Base-by-base conservation (phyloP, 2,888 invertebrate species). In the Diadromus collaris region DNA sequence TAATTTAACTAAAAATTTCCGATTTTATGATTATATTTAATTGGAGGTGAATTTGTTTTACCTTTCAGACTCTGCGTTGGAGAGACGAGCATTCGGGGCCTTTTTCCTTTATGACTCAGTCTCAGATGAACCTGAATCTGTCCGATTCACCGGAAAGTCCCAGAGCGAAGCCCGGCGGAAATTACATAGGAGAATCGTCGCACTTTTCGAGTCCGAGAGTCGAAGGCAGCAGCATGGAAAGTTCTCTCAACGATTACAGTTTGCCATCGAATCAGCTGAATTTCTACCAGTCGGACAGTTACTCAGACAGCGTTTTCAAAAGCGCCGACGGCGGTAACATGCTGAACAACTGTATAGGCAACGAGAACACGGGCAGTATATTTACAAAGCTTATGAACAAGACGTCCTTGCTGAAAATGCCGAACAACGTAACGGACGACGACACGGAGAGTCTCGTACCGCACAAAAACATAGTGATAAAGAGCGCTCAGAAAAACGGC, bases 41-140 rank as follows among this genome's bases (percentile, higher is more conserved):
- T n/a, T n/a, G n/a, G n/a, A n/a, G n/a, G n/a, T n/a, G n/a, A n/a
- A n/a, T n/a, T n/a, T n/a, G n/a, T 78, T 64, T 71, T 58, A 13
- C 76, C 63, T 88, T 89, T 38, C 86, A 93, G 92, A 92, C 92
- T 29, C 89, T 92, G 84, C 91, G 92, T 46, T 93, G 93, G 93
- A 90, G 94, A 77, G 97, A 97, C 89, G 97, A 97, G 87, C 96
- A 97, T 88, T 97, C 97, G 0, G 95, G 94, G 19, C 97, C 97
- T 0, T 98, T 97, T 88, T 94, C 95, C 16, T 97, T 96, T 91
- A 95, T 95, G 91, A 96, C 97, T 0, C 94, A 93, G 85, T 96
- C 96, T 75, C 97, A 97, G 89, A 92, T 96, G 76, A 95, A 96
- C 91, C 91, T 97, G 19, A 88, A 83, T 79, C 78, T 88, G 46